These are phyloP conservation scores for Aromia moschata DNA, from an alignment of 2,888 invertebrate genomes.

Conservation along the genomic window DNA sequence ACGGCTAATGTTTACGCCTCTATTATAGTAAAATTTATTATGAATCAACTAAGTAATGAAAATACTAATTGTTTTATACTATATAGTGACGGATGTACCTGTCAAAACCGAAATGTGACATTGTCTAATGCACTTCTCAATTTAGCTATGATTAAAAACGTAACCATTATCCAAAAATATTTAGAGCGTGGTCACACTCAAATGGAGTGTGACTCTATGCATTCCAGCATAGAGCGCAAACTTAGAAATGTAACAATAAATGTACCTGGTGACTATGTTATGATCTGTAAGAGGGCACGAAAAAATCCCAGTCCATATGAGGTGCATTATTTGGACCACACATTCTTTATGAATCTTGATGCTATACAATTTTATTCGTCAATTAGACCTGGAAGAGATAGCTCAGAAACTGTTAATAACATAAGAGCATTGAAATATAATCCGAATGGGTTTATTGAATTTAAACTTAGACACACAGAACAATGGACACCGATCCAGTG, in stretches of 20 bases:
- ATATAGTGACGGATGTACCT: too few species aligned
- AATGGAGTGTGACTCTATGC: slow-evolving; percentile 33
- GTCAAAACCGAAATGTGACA: slow-evolving; percentile 27
- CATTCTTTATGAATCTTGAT: not conserved
- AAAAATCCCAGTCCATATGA: not conserved
- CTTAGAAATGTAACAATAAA: slow-evolving; percentile 23
- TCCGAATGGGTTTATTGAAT: slow-evolving; percentile 2
- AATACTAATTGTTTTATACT: too few species aligned
- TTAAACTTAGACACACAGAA: slow-evolving; percentile 3
- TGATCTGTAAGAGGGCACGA: slow-evolving; percentile 1
- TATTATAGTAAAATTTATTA: not conserved
- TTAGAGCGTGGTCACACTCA: slow-evolving; percentile 32
- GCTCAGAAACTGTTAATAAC: slow-evolving; percentile 5
- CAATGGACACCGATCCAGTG: not conserved
- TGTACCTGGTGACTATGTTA: slow-evolving; percentile 27
- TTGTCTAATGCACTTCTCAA: slow-evolving; percentile 30
- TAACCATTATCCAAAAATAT: slow-evolving; percentile 34
- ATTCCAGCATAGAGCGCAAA: slow-evolving; percentile 30
- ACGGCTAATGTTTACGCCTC: not conserved
- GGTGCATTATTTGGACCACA: not conserved
- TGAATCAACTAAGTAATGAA: not conserved
- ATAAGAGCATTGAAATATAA: slow-evolving; percentile 3
- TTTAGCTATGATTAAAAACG: slow-evolving; percentile 26
- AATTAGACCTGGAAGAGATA: not conserved
- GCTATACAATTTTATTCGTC: not conserved